A percentile compares a stretch with the other conserved stretches of the same genome.
Evolutionary conservation across 2,113 vertebrate species (phyloP).

Genomic region (Naja naja): DNA sequence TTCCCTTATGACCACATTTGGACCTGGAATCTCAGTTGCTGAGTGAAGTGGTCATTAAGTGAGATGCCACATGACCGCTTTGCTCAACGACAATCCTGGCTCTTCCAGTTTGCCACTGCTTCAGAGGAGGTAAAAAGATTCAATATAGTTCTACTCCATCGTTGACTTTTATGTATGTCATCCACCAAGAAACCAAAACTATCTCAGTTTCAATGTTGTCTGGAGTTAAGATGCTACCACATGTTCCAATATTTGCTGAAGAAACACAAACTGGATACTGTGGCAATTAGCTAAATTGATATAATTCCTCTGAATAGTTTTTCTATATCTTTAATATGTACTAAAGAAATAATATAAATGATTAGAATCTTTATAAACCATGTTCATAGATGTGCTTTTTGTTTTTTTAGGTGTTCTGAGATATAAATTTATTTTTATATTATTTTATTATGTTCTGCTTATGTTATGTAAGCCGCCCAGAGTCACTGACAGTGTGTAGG

Average conservation of each 20-base stretch:
- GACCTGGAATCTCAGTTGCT: not conserved
- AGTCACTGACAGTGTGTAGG: not conserved
- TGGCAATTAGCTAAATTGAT: not conserved
- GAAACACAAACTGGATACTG: not conserved
- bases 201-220: not conserved
- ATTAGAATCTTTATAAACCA: not conserved
- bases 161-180: not conserved
- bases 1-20: not conserved
- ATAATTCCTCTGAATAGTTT: not conserved
- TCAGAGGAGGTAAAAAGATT: not conserved
- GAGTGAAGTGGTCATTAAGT: not conserved
- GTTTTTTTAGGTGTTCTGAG: not conserved
- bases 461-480: not conserved
- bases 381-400: not conserved
- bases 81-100: not conserved
- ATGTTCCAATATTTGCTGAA: not conserved
- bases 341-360: not conserved
- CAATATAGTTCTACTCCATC: not conserved
- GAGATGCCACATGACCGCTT: not conserved
- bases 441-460: not conserved
- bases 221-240: not conserved
- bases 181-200: not conserved
- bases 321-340: not conserved
- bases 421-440: not conserved
- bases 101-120: not conserved